A percentile compares a stretch with the other conserved stretches of the same genome.
Conservation (phyloP, 2,888 invertebrate genomes). For the Chrysotoxum bicinctum region DNA sequence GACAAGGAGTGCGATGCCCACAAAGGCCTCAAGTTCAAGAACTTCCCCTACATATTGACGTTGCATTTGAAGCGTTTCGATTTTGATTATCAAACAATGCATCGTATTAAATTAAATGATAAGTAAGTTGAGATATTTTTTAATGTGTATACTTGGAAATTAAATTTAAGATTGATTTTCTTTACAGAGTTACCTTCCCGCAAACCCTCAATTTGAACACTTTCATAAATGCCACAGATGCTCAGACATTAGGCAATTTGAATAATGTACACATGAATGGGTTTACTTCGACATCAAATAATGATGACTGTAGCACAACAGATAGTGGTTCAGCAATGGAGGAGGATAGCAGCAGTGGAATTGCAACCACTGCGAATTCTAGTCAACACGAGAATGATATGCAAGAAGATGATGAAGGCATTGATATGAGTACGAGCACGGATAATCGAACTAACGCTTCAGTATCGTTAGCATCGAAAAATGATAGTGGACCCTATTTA, state of each 20-base stretch:
- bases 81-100: slow-evolving; percentile 92
- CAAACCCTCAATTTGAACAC: slow-evolving; percentile 90
- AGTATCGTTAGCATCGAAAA: slow-evolving; percentile 75
- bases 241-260: slow-evolving; percentile 69
- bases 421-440: slow-evolving; percentile 84
- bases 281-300: slow-evolving; percentile 80
- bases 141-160: background rate
- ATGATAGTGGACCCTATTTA: slow-evolving; percentile 86
- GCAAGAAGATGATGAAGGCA: slow-evolving; percentile 87
- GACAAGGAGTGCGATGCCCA: slow-evolving; percentile 93
- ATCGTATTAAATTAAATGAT: slow-evolving; percentile 93
- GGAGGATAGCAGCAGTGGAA: slow-evolving; percentile 84
- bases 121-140: slow-evolving; percentile 83
- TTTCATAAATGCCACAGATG: slow-evolving; percentile 83
- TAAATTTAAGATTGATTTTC: background rate
- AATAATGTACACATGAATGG: slow-evolving; percentile 72
- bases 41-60: slow-evolving; percentile 93
- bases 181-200: slow-evolving; percentile 89
- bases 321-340: slow-evolving; percentile 87
- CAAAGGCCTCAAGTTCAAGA: slow-evolving; percentile 92
- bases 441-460: slow-evolving; percentile 75
- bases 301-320: slow-evolving; percentile 86
- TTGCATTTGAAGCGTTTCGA: slow-evolving; percentile 94
- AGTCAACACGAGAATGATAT: slow-evolving; percentile 80
- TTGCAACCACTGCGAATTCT: slow-evolving; percentile 80